Evolutionary conservation across 2,113 vertebrate genomes (phyloP).

Genomic region (Stomatorhinus ivindoensis): DNA sequence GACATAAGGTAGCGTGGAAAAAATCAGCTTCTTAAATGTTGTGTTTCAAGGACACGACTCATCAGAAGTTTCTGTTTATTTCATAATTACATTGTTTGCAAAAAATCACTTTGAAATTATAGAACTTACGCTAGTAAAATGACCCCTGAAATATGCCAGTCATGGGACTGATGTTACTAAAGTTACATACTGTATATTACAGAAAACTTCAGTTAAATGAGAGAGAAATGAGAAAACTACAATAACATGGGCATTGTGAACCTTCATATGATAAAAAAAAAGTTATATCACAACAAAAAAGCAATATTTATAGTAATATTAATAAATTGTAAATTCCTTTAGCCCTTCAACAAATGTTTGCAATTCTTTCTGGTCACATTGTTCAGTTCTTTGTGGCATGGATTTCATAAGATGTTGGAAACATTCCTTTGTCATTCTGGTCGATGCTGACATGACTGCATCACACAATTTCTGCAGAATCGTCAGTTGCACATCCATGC

Average conservation of each 20-base stretch:
- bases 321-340: neutral
- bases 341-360: neutral
- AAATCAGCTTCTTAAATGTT: neutral
- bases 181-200: no score
- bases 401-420: neutral
- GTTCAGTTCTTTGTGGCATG: slow-evolving; percentile 45
- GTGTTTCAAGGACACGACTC: neutral
- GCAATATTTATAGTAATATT: neutral
- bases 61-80: neutral
- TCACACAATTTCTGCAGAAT: neutral
- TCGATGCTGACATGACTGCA: neutral
- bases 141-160: neutral
- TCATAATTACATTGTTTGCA: neutral
- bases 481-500: neutral
- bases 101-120: neutral
- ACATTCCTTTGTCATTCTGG: neutral
- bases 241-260: neutral
- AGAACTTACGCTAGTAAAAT: neutral
- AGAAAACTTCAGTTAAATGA: neutral
- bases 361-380: slow-evolving; percentile 19
- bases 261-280: neutral
- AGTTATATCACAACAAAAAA: neutral
- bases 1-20: neutral
- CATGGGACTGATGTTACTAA: neutral
- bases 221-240: neutral